phyloP scores from a whole-genome alignment of 2,113 vertebrate genomes.

The Irena cyanogastra region DNA sequence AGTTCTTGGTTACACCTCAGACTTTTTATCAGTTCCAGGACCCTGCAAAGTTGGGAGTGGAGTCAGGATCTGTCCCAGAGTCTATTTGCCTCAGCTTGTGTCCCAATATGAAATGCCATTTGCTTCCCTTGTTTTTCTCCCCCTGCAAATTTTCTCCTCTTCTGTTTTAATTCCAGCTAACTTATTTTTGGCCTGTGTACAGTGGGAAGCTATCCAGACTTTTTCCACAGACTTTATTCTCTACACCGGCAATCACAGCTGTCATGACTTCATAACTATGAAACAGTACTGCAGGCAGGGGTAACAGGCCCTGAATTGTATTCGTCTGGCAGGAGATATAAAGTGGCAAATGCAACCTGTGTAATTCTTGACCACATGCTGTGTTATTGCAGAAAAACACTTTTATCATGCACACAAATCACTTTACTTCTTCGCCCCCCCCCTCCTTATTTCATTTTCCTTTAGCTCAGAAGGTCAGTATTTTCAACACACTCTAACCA shows the following conservation, averaged over 20 bases:
- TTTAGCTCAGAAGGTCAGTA: not conserved
- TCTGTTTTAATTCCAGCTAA: not conserved
- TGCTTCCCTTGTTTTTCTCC: not conserved
- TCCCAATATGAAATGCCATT: accelerated
- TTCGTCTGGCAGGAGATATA: constrained; percentile 42
- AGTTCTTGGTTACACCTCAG: not conserved
- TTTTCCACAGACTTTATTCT: constrained; percentile 25
- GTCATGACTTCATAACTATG: constrained; percentile 75
- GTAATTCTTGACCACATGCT: constrained; percentile 46
- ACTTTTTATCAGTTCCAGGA: not conserved
- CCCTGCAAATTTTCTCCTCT: not conserved
- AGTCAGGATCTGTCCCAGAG: not conserved
- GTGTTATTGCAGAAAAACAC: constrained; percentile 40
- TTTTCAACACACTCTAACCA: not conserved
- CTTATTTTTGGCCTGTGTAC: constrained; percentile 34
- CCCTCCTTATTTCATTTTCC: not conserved
- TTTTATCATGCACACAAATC: constrained; percentile 48
- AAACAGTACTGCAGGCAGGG: not conserved
- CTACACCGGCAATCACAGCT: constrained; percentile 50
- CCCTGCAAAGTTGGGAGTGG: not conserved
- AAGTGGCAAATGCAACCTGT: constrained; percentile 51
- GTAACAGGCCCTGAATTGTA: constrained; percentile 70
- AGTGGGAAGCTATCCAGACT: constrained; percentile 34
- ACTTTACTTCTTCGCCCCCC: not conserved
- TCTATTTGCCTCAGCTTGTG: not conserved